Evolutionary conservation across 2,113 vertebrate species (phyloP).

Genomic region (Poeciliopsis prolifica): DNA sequence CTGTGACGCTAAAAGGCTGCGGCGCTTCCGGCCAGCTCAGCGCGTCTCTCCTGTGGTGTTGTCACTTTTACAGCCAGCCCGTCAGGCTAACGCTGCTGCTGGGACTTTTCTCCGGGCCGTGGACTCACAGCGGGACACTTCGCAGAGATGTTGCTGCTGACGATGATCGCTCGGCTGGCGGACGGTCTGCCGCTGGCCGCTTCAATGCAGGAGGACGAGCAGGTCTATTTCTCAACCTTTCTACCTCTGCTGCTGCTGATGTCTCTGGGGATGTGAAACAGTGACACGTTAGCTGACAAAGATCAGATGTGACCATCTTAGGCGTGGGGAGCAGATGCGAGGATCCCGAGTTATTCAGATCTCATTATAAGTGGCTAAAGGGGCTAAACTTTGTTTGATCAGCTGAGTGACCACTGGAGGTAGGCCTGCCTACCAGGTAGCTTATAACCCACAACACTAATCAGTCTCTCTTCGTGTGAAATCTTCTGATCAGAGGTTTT

Average conservation of each 20-base stretch:
- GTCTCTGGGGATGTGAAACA: neutral
- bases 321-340: neutral
- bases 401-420: neutral
- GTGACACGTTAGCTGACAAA: slow-evolving; percentile 26
- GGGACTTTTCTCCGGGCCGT: neutral
- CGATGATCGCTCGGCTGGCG: slow-evolving; percentile 96
- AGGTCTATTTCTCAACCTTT: slow-evolving; percentile 76
- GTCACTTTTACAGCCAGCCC: slow-evolving; percentile 48
- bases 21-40: slow-evolving; percentile 85
- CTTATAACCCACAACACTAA: neutral
- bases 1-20: slow-evolving; percentile 38
- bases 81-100: slow-evolving; percentile 37
- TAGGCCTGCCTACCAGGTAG: slow-evolving; percentile 2
- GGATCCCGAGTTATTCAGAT: neutral
- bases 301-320: neutral
- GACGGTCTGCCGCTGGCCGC: slow-evolving; percentile 95
- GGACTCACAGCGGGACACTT: slow-evolving; percentile 13
- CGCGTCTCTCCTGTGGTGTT: slow-evolving; percentile 70
- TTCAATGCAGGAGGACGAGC: slow-evolving; percentile 98
- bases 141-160: slow-evolving; percentile 89
- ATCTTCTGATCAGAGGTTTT: too few relatives aligned
- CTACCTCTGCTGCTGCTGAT: neutral
- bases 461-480: too few relatives aligned
- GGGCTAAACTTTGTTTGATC: slow-evolving; percentile 4
- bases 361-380: neutral